Base-by-base conservation (phyloP, 2,888 invertebrate genomes). In the Lycaena phlaeas region DNA sequence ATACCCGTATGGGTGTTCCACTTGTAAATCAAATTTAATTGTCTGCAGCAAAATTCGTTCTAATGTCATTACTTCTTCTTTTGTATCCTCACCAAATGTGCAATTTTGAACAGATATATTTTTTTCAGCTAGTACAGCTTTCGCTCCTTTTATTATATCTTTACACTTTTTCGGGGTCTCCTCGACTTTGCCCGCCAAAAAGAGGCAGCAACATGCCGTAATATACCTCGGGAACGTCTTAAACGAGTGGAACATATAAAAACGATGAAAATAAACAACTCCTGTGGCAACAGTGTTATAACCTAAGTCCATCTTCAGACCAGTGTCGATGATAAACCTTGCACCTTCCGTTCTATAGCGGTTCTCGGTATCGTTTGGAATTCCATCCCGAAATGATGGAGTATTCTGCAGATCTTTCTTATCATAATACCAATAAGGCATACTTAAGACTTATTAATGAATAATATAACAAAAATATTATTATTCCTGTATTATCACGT, bases 91-190 rank as follows among this genome's bases (percentile, higher is more conserved):
- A 4, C 97, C 97, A 77, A 98, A 98, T 22, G 93, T 92, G 38
- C 88, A 86, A 63, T 95, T 96, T 69, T n/a, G n/a, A n/a, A n/a
- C n/a, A n/a, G n/a, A n/a, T n/a, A n/a, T n/a, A n/a, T 96, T 94
- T 45, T 90, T 88, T 48, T 95, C 93, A 3, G 91, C 91, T 25
- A 98, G 84, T 46, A 95, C 81, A 40, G 88, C 87, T 56, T 93
- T 90, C 0, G 97, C 96, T 42, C 92, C 93, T 81, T 93, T 93
- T 41, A 98, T 96, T 38, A 99, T 95, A 74, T 99, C 98, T 72
- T 95, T 94, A 73, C 97, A 97, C 84, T 99, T 99, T 74, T 99
- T 99, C 39, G 99, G 99, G n/a, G 98, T 99, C 82, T 99, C 99
- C 75, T 99, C 99, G 9, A 98, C 98, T 87, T 99, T 99, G 0